These are phyloP conservation scores for Lampris incognitus DNA, from an alignment of 2,113 vertebrate genomes.

Conservation along the genomic window DNA sequence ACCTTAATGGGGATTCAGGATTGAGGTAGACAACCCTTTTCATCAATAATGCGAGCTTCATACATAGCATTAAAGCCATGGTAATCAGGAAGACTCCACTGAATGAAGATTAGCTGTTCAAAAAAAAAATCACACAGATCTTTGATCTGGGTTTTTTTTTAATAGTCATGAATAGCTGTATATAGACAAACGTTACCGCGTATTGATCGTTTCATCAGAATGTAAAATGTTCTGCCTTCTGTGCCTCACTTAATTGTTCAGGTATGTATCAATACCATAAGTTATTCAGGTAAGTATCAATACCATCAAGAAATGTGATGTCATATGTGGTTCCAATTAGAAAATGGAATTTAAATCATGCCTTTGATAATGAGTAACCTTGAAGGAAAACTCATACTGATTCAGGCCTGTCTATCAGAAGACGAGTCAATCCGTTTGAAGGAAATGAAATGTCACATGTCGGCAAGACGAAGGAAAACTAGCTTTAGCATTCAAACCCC, in stretches of 20 bases:
- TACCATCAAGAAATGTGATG: background rate
- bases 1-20: slow-evolving; percentile 52
- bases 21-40: slow-evolving; percentile 57
- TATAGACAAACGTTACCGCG: slow-evolving; percentile 27
- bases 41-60: slow-evolving; percentile 62
- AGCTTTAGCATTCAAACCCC: slow-evolving; percentile 18
- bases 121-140: slow-evolving; percentile 24
- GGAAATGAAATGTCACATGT: slow-evolving; percentile 26
- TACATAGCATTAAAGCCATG: slow-evolving; percentile 55
- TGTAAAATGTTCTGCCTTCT: slow-evolving; percentile 30
- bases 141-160: slow-evolving; percentile 38
- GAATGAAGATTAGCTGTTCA: slow-evolving; percentile 61
- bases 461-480: slow-evolving; percentile 31
- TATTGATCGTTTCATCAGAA: slow-evolving; percentile 32
- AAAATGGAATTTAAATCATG: slow-evolving; percentile 28
- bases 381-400: slow-evolving; percentile 12
- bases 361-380: slow-evolving; percentile 35
- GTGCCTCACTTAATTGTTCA: slow-evolving; percentile 16
- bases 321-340: slow-evolving; percentile 19
- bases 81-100: slow-evolving; percentile 54
- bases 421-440: slow-evolving; percentile 28
- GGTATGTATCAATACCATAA: background rate
- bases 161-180: slow-evolving; percentile 28
- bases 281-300: slow-evolving; percentile 2
- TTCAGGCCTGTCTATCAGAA: background rate